Conservation (phyloP, 2,113 vertebrate genomes). For the Prionailurus viverrinus region DNA sequence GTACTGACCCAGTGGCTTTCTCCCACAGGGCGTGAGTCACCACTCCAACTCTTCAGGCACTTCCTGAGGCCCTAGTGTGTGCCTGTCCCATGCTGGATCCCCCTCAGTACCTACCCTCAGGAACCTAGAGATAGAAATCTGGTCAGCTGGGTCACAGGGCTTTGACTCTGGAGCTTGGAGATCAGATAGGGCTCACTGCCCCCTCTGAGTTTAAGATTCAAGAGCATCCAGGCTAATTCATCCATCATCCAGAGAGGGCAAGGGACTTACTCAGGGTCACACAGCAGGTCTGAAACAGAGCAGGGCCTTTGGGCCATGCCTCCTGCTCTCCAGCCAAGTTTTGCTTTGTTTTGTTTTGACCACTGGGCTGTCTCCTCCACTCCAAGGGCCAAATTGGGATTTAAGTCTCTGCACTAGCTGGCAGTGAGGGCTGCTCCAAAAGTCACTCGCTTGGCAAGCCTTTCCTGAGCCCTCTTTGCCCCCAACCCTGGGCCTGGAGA, state of each 20-base stretch:
- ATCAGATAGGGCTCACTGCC: background rate
- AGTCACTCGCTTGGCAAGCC: background rate
- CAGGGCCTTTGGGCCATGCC: background rate
- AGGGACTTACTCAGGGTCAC: background rate
- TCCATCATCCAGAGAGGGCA: background rate
- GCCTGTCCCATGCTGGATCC: accelerated
- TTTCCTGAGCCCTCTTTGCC: background rate
- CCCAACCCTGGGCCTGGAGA: background rate
- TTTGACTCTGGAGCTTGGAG: background rate
- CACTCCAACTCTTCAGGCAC: background rate
- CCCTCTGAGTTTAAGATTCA: background rate
- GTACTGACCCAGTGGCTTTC: background rate
- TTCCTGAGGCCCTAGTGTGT: background rate
- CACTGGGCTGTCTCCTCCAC: background rate
- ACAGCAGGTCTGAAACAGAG: background rate
- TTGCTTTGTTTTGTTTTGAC: background rate
- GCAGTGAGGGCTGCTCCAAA: background rate
- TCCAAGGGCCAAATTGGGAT: background rate
- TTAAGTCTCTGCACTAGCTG: background rate
- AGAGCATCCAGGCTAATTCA: background rate
- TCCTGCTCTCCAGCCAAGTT: background rate
- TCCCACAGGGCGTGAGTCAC: background rate
- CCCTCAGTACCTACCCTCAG: background rate
- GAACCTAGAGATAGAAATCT: background rate
- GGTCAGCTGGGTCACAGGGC: background rate